Conservation (phyloP, 2,888 invertebrate genomes). For the Oscheius sp. region DNA sequence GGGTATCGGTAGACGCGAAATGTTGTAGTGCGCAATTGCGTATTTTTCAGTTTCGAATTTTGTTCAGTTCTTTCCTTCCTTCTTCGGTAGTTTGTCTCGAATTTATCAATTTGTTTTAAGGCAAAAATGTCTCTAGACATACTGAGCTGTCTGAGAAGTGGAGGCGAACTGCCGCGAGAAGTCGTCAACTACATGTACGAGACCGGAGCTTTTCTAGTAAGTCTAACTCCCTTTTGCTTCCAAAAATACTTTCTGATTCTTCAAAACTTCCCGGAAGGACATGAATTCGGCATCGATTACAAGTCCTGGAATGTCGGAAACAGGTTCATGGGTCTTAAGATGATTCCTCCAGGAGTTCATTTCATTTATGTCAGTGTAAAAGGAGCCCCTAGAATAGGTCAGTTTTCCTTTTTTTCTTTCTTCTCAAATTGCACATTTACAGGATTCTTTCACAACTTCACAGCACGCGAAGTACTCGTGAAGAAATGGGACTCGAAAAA, state of each 20-base stretch:
- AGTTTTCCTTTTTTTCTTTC: background rate
- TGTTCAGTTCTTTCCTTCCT: background rate
- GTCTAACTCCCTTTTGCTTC: background rate
- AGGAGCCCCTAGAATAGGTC: slow-evolving; percentile 57
- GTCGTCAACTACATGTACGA: slow-evolving; percentile 58
- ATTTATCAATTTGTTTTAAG: slow-evolving; percentile 4
- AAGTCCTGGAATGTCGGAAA: slow-evolving; percentile 90
- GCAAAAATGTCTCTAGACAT: slow-evolving; percentile 13
- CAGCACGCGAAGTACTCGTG: slow-evolving; percentile 85
- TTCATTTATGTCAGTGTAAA: slow-evolving; percentile 81
- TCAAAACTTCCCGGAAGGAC: slow-evolving; percentile 86
- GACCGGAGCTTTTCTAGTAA: slow-evolving; percentile 57
- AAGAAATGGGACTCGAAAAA: slow-evolving; percentile 85
- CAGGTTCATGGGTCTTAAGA: slow-evolving; percentile 93
- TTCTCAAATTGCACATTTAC: background rate
- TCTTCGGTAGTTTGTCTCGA: background rate
- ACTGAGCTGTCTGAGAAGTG: slow-evolving; percentile 29
- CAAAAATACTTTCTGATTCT: slow-evolving; percentile 77
- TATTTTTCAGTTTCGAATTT: slow-evolving; percentile 6
- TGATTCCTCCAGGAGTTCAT: slow-evolving; percentile 97
- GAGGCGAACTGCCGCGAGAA: slow-evolving; percentile 47
- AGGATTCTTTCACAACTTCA: slow-evolving; percentile 88
- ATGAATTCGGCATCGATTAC: slow-evolving; percentile 96
- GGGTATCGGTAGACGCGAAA: background rate
- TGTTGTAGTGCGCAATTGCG: too few species aligned